phyloP scores from a whole-genome alignment of 2,113 vertebrate genomes.

The Chlorodrepanis virens region DNA sequence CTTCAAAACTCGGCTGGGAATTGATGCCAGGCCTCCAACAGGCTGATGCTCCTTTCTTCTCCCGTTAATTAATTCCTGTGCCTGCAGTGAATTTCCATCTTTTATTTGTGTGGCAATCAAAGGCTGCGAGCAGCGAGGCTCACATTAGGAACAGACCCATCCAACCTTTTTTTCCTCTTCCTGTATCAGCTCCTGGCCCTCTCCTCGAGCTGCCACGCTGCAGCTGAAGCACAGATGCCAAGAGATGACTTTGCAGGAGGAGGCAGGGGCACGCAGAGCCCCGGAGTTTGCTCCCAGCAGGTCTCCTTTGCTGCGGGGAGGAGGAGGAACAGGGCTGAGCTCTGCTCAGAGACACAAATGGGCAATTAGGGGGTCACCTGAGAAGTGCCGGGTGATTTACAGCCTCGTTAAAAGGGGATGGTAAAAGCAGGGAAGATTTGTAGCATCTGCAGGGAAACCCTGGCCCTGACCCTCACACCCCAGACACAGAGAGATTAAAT shows the following conservation, averaged over 20 bases:
- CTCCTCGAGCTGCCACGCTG: not conserved
- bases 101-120: conserved; percentile 24
- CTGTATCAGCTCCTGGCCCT: not conserved
- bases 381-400: conserved; percentile 53
- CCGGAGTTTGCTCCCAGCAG: not conserved
- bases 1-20: conserved; percentile 22
- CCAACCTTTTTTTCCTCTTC: conserved; percentile 15
- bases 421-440: conserved; percentile 4
- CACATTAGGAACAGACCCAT: conserved; percentile 5
- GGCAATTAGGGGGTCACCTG: not conserved
- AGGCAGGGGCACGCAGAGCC: not conserved
- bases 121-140: not conserved
- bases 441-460: conserved; percentile 1
- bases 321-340: not conserved
- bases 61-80: conserved; percentile 52
- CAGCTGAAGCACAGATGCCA: conserved; percentile 39
- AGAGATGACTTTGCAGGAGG: not conserved
- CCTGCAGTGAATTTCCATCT: conserved; percentile 50
- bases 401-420: not conserved
- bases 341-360: not conserved
- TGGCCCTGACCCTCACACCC: not conserved
- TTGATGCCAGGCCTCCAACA: conserved; percentile 51
- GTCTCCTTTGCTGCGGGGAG: not conserved
- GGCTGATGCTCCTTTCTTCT: conserved; percentile 59
- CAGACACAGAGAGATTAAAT: not conserved